These are phyloP conservation scores for Bufo gargarizans DNA, from an alignment of 2,113 vertebrate genomes.

Conservation along the genomic window DNA sequence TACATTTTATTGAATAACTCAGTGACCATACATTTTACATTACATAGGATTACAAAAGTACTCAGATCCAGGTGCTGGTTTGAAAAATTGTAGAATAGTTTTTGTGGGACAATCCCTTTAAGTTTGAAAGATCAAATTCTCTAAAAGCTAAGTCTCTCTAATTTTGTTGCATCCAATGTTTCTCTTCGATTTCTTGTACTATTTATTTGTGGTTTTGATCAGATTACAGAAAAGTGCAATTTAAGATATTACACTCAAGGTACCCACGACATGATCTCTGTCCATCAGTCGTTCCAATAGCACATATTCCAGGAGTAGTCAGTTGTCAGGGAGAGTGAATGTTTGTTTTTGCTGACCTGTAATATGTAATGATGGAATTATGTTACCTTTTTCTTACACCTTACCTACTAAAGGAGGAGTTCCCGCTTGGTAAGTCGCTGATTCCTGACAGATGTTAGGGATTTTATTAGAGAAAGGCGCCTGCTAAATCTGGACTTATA, in stretches of 20 bases:
- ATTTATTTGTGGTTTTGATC: not conserved
- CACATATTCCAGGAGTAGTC: conserved; percentile 10
- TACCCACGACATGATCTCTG: not conserved
- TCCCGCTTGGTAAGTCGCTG: conserved; percentile 99
- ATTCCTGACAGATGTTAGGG: conserved; percentile 93
- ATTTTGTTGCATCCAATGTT: not conserved
- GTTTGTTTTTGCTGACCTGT: conserved; percentile 94
- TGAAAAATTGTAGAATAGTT: too few species aligned
- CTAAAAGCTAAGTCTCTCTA: not conserved
- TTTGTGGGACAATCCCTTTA: too few species aligned
- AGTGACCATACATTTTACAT: too few species aligned
- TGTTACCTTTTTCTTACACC: conserved; percentile 99
- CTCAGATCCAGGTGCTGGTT: too few species aligned
- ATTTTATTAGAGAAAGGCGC: conserved; percentile 88
- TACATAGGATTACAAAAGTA: too few species aligned
- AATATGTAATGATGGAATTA: conserved; percentile 99
- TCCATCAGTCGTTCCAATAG: not conserved
- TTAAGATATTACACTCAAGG: not conserved
- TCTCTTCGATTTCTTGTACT: not conserved
- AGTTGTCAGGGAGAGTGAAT: conserved; percentile 82
- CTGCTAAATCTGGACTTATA: conserved; percentile 79
- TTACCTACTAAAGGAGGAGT: conserved; percentile 99
- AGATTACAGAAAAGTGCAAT: not conserved
- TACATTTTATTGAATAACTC: too few species aligned
- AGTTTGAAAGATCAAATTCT: not conserved